These are phyloP conservation scores for Epinephelus awoara DNA, from an alignment of 2,797 vertebrate genomes.

Conservation along the genomic window DNA sequence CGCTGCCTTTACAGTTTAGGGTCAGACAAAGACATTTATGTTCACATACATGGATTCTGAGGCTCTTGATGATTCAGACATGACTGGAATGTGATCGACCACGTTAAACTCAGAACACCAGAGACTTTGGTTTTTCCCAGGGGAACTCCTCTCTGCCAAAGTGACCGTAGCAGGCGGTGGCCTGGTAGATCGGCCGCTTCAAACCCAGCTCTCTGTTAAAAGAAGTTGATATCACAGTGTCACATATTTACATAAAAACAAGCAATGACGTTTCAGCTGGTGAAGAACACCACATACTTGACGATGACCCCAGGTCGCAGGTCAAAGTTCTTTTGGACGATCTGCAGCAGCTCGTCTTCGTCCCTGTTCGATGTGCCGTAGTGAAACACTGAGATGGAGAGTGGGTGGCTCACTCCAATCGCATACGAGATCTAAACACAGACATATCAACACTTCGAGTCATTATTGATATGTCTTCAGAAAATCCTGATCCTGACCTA, in stretches of 20 bases:
- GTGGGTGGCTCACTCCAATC: conserved; percentile 82
- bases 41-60: neutral
- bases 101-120: conserved; percentile 71
- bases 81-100: neutral
- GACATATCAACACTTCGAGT: neutral
- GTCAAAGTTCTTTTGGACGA: conserved; percentile 86
- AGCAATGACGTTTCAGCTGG: neutral
- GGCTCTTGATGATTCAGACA: neutral
- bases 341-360: conserved; percentile 85
- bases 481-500: too few relatives aligned
- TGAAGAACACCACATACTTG: conserved; percentile 68
- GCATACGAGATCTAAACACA: conserved; percentile 81
- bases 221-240: neutral
- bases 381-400: conserved; percentile 85
- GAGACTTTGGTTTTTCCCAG: conserved; percentile 86
- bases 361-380: conserved; percentile 82
- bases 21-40: conserved; percentile 9
- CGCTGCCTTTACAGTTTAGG: neutral
- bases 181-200: conserved; percentile 85
- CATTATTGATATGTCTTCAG: neutral
- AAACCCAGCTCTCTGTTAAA: conserved; percentile 84
- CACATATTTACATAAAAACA: neutral
- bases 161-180: conserved; percentile 86
- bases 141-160: conserved; percentile 88
- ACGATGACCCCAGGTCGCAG: conserved; percentile 86